Base-by-base conservation (phyloP, 2,113 vertebrate genomes). In the Gila orcuttii region DNA sequence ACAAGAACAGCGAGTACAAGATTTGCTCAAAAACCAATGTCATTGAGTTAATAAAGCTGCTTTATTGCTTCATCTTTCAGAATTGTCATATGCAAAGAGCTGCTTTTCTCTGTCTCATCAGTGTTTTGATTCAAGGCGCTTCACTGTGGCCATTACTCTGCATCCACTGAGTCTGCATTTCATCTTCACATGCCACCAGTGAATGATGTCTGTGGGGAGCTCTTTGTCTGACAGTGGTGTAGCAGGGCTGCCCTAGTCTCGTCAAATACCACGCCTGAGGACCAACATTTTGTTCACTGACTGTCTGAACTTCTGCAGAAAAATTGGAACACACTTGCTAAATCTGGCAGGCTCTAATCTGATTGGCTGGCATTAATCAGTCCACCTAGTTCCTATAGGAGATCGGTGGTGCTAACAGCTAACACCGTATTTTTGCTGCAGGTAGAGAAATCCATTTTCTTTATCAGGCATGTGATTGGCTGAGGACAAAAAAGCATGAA, bases 141-240 rank as follows among this genome's bases (percentile, higher is more conserved):
- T 87, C 66, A 42, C 78, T 69, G 21, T 77, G 86, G 66, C 69
- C 36, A 45, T 76, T 68, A 68, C 28, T 64, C 71, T 57, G 77
- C 50, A 47, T 85, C 64, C 50, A 23, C 33, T 71, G 69, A 60
- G 52, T 31, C 19, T 50, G 52, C 17, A 9, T 42, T 74, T 31
- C 77, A 68, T 80, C 57, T 75, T 42, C 50, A 59, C 75, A 73
- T 55, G 68, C 6, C 66, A 84, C 55, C 36, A 52, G 55, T 52
- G 13, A 57, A 77, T 3, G 6, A 39, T 45, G 31, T 39, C 52
- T 36, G 52, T n/a, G 31, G n/a, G 68, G 23, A n/a, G 39, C 59
- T 77, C 36, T 57, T 75, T 25, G 62, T 79, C 50, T 50, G 42
- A 39, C 33, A 19, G 28, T 10, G 6, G n/a, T 59, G 57, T 55